Evolutionary conservation across 1,140 invertebrate species (phyloP), one percentile per base, ranked within the genome.

Genomic region (Papilio machaon): DNA sequence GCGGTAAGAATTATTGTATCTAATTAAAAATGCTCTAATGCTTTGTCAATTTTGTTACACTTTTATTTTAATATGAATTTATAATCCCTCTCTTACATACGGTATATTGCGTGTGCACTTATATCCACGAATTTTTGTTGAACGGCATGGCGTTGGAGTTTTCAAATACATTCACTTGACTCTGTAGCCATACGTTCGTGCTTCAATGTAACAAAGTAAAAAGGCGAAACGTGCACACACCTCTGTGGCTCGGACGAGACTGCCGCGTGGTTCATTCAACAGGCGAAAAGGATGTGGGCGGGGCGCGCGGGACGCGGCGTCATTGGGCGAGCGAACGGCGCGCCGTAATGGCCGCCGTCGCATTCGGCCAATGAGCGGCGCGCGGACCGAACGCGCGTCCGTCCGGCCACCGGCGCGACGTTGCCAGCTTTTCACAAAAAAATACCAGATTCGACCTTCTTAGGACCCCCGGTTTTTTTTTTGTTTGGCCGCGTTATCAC

Each of bases 401-500:
- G 91, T 89, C 87, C 89, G 90, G 86, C 90, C 82, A 89, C 85
- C 85, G 87, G 87, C 82, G 92, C 92, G 92, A 92, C 91, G 92
- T 94, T 94, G 92, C 92, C 90, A 94, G 90, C 92, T 93, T 87
- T 87, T 85, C 87, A 89, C 86, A 91, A 94, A 93, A 93, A 94
- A 94, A 92, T 91, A 93, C 91, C 91, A 92, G 90, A 93, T 93
- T 94, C 92, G 92, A 93, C 92, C 92, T 93, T 94, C 92, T 93
- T 93, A 91, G 92, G 92, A 93, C 89, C 91, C 92, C 88, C 86
- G 91, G 85, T 91, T 94, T 94, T 79, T 93, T 93, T 94, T 93
- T 93, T 93, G 91, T 93, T 94, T 92, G 87, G 89, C 89, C 89
- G 90, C 90, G 93, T 94, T 94, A 93, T 94, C 93, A 92, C 91